Evolutionary conservation across 2,888 invertebrate species (phyloP).

Genomic region (Halictus ligatus): DNA sequence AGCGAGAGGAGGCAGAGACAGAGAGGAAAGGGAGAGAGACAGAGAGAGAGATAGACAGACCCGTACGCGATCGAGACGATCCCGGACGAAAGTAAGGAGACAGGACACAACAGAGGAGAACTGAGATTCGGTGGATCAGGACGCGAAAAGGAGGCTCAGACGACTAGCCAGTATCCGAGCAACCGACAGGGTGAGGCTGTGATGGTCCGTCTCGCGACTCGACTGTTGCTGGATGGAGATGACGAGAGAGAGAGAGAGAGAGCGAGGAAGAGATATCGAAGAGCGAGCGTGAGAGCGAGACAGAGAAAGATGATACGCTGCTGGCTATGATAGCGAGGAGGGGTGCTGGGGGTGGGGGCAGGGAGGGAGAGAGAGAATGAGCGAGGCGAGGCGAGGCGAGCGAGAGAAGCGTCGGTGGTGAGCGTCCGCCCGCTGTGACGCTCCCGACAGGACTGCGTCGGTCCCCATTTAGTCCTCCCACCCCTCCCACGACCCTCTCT

Average conservation of each 20-base stretch:
- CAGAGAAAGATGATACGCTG: not conserved
- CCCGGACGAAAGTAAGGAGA: not conserved
- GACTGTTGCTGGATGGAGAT: constrained; percentile 56
- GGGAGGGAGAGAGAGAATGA: constrained; percentile 54
- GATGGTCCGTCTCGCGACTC: constrained; percentile 49
- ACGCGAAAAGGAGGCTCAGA: not conserved
- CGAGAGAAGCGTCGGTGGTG: constrained; percentile 79
- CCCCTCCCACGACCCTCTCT: constrained; percentile 37
- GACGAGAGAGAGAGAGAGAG: constrained; percentile 25
- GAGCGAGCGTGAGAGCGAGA: constrained; percentile 6
- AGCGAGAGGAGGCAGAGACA: not conserved
- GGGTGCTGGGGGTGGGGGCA: constrained; percentile 14
- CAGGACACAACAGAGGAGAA: not conserved
- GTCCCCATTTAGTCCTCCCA: constrained; percentile 75
- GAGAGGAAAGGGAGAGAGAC: not conserved
- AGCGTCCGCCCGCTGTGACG: constrained; percentile 83
- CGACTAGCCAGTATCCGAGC: constrained; percentile 31
- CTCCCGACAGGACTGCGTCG: constrained; percentile 84
- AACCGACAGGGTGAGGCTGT: constrained; percentile 57
- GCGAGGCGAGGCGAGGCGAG: constrained; percentile 70
- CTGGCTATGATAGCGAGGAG: constrained; percentile 2
- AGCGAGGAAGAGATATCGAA: not conserved
- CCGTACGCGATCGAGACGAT: not conserved
- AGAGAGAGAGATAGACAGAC: not conserved
- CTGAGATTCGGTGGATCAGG: not conserved